Base-by-base conservation (phyloP, 2,113 vertebrate species). In the Alethe diademata region DNA sequence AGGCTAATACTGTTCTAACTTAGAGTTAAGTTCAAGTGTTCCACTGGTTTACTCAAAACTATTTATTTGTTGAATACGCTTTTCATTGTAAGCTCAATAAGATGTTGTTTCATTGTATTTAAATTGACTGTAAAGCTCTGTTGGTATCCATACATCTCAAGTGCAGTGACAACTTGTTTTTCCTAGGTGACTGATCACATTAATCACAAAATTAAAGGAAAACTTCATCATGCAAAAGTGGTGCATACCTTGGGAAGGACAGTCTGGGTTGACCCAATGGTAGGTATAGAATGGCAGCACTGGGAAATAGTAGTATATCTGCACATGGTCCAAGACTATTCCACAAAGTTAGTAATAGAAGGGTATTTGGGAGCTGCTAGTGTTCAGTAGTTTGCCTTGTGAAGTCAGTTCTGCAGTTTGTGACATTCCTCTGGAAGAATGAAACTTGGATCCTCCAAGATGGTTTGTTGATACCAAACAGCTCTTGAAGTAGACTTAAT, bases 191-290 rank as follows among this genome's bases (percentile, higher is more conserved):
- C 98, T 36, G 97, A 98, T 97, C 92, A 95, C 42, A 98, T 99
- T 93, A 93, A 97, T 93, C 86, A 97, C 72, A 99, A 98, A 97
- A 98, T 99, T 90, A 96, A 89, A 96, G 98, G 99, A 78, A 98
- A 98, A 91, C 56, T 95, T 6, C 99, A 99, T 95, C 98, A 98
- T 62, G 99, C 98, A 78, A 98, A 98, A 97, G 98, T 98, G 22
- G 97, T 98, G 8, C 91, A 98, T 73, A 96, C 98, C 70, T 96
- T 99, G 86, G 99, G 98, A 92, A 98, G 98, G 83, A 99, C 98
- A 1, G 54, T 98, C 88, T 99, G 99, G 98, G 93, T 99, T 51
- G 98, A 99, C 96, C 98, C 98, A 14, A 98, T 99, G 99, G 99
- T 99, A 97, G 67, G 98, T 97, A 69, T 22, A 48, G 24, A 38